phyloP scores from a whole-genome alignment of 2,113 vertebrate genomes.

The Acinonyx jubatus region DNA sequence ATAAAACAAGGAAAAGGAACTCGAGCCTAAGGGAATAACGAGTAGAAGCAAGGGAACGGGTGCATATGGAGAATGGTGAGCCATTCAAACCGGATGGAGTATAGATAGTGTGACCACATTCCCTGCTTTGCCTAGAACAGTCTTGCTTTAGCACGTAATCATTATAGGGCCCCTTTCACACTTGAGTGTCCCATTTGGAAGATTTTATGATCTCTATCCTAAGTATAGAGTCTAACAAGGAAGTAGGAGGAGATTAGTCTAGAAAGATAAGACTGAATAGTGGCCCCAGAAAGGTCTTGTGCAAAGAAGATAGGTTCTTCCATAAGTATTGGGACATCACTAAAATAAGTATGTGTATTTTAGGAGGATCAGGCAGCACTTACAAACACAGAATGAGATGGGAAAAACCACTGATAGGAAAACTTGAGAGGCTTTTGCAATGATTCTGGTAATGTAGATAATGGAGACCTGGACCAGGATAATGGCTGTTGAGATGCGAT shows the following conservation, averaged over 20 bases:
- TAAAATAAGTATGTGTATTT: constrained; percentile 33
- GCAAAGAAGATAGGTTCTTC: neutral
- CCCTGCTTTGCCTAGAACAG: neutral
- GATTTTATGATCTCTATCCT: constrained; percentile 27
- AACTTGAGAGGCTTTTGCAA: neutral
- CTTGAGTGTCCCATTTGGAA: constrained; percentile 33
- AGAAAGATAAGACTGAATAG: constrained; percentile 41
- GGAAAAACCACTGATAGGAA: neutral
- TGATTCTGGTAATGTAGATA: neutral
- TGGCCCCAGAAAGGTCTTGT: neutral
- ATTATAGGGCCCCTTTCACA: constrained; percentile 45
- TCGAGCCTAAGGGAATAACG: neutral
- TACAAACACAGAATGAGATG: neutral
- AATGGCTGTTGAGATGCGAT: neutral
- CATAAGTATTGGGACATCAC: constrained; percentile 27
- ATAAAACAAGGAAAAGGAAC: constrained; percentile 14
- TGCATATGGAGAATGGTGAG: neutral
- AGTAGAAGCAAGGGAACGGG: neutral
- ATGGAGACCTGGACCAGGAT: neutral
- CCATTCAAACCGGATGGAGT: neutral
- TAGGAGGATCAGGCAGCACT: constrained; percentile 3
- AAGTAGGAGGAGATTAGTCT: constrained; percentile 40
- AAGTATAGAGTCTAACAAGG: constrained; percentile 53
- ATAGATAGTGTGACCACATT: neutral
- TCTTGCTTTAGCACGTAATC: constrained; percentile 23